Evolutionary conservation across 2,113 vertebrate species (phyloP).

Genomic region (Callaeas wilsoni): DNA sequence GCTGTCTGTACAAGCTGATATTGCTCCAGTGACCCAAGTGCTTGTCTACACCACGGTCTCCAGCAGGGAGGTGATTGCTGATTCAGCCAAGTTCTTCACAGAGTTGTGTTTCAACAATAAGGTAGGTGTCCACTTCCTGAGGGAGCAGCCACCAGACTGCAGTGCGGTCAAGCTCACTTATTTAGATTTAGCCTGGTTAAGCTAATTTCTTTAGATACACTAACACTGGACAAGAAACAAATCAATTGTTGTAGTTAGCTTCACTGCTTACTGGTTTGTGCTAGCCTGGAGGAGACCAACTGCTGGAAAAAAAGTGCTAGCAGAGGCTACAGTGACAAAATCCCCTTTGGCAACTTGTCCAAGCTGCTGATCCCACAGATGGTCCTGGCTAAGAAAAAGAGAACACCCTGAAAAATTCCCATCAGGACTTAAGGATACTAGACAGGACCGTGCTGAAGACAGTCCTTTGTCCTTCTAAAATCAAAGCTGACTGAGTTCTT

Average conservation of each 20-base stretch:
- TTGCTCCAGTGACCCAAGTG: slow-evolving; percentile 79
- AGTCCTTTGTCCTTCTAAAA: not conserved
- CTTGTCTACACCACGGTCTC: slow-evolving; percentile 78
- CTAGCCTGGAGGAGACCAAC: not conserved
- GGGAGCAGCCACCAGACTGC: not conserved
- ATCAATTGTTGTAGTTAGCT: not conserved
- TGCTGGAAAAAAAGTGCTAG: not conserved
- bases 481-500: not conserved
- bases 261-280: not conserved
- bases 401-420: not conserved
- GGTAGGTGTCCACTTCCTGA: slow-evolving; percentile 60
- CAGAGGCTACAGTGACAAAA: not conserved
- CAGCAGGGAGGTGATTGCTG: slow-evolving; percentile 78
- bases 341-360: not conserved
- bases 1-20: slow-evolving; percentile 50
- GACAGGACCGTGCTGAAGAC: not conserved
- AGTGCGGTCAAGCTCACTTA: not conserved
- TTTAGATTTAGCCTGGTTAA: not conserved
- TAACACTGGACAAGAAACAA: not conserved
- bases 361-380: not conserved
- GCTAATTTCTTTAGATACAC: not conserved
- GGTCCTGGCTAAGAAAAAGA: not conserved
- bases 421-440: not conserved
- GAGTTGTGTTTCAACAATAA: slow-evolving; percentile 83
- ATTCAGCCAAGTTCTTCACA: slow-evolving; percentile 74